Evolutionary conservation across 2,113 vertebrate species (phyloP).

Genomic region (Phainopepla nitens): DNA sequence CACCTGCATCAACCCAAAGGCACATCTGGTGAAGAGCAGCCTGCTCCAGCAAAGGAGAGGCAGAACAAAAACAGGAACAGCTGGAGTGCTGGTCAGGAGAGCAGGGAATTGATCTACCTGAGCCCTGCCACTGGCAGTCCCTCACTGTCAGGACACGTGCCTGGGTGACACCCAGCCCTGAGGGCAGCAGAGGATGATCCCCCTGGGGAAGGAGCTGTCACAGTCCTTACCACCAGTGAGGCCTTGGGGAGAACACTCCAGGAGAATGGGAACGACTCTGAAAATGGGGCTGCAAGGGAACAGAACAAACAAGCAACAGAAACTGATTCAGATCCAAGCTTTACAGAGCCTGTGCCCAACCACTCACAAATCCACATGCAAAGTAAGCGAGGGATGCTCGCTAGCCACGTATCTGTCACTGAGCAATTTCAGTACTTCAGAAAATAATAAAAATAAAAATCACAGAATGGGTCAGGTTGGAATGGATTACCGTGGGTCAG

Average conservation of each 20-base stretch:
- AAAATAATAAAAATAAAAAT: not conserved
- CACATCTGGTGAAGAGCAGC: not conserved
- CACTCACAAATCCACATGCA: not conserved
- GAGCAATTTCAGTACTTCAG: not conserved
- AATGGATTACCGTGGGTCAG: not conserved
- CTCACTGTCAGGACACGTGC: accelerated
- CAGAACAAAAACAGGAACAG: not conserved
- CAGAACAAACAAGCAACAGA: not conserved
- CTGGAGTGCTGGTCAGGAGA: not conserved
- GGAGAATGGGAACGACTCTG: not conserved
- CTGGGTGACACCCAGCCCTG: not conserved
- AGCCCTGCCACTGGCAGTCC: not conserved
- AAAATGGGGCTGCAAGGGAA: not conserved
- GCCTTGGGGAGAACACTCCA: not conserved
- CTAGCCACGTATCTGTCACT: accelerated
- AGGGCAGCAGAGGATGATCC: not conserved
- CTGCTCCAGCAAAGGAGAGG: not conserved
- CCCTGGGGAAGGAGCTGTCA: not conserved
- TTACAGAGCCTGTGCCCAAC: not conserved
- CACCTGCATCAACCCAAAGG: not conserved
- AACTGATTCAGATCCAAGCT: not conserved
- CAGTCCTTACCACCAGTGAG: not conserved
- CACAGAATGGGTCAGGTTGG: not conserved
- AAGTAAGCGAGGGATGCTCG: not conserved
- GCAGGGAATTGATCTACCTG: accelerated